Evolutionary conservation across 2,797 vertebrate genomes (phyloP), one percentile per base, ranked within the genome.

Genomic region (Acestrorhynchus altus): DNA sequence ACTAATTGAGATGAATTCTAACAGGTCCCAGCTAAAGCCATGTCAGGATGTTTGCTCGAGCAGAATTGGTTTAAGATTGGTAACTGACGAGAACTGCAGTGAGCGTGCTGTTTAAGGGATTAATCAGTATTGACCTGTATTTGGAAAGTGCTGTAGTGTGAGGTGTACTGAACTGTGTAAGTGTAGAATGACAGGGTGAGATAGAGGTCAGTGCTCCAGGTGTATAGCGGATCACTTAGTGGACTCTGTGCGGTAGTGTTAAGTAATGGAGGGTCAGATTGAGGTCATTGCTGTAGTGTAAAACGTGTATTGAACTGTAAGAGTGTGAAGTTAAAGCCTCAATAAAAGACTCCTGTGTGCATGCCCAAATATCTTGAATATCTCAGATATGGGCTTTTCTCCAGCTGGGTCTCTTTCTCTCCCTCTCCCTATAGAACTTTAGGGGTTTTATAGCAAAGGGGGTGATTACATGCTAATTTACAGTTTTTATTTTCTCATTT

Each of bases 361-460:
- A 1, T 13, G 20, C 28, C 51, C 39, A 12, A 15, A 74, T 68
- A 54, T 46, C 65, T 67, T 24, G 8, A 15, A 74, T 68, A 54
- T 46, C 65, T 67, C 60, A 10, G 8, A 69, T 44, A 61, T 6
- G 24, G 57, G 15, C 24, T 54, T 44, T 44, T 72, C 60, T 31
- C n/a, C 24, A 35, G 46, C 46, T 74, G 40, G 10, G 18, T 11
- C 0, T 66, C 35, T 31, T 26, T n/a, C 26, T 44, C 42, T 11
- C 24, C 13, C 46, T 10, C 42, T n/a, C 13, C 12, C 44, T 35
- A n/a, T n/a, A n/a, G n/a, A n/a, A n/a, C n/a, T n/a, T n/a, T n/a
- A n/a, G n/a, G n/a, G n/a, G n/a, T n/a, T n/a, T n/a, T n/a, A n/a
- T n/a, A n/a, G n/a, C n/a, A n/a, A n/a, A n/a, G n/a, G n/a, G n/a